Conservation (phyloP, 2,797 vertebrate genomes). For the Nyctalus aviator region DNA sequence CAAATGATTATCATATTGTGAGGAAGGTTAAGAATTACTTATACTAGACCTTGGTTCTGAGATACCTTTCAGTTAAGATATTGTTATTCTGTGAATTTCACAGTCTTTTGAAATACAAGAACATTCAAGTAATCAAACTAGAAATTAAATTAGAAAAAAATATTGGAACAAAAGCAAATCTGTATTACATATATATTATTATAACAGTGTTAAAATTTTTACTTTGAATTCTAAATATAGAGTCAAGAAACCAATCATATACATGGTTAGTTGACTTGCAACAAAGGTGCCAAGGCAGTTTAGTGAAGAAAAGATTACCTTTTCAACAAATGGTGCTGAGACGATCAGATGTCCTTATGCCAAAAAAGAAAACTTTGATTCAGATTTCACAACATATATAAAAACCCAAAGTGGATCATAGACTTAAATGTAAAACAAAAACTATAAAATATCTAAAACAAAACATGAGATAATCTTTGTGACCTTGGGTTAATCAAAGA, state of each 20-base stretch:
- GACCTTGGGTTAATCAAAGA: constrained; percentile 41
- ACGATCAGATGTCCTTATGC: not conserved
- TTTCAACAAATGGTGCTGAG: constrained; percentile 7
- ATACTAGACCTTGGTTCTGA: not conserved
- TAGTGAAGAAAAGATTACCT: constrained; percentile 28
- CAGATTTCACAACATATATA: not conserved
- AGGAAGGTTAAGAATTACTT: not conserved
- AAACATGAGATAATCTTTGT: constrained; percentile 15
- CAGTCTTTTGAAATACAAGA: constrained; percentile 21
- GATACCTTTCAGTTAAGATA: constrained; percentile 14
- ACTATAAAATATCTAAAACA: constrained; percentile 8
- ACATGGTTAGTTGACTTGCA: not conserved
- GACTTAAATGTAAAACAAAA: constrained; percentile 37
- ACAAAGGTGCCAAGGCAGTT: not conserved
- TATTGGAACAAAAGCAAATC: not conserved
- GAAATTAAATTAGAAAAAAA: constrained; percentile 36
- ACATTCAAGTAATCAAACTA: constrained; percentile 6
- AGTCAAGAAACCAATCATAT: not conserved
- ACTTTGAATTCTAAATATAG: not conserved
- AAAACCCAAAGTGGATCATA: constrained; percentile 19
- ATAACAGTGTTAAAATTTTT: not conserved
- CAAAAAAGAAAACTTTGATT: not conserved
- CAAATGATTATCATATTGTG: not conserved
- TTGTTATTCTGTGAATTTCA: not conserved
- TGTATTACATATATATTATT: not conserved